Evolutionary conservation across 2,113 vertebrate genomes (phyloP), one percentile per base, ranked within the genome.

Genomic region (Rhipidura dahli): DNA sequence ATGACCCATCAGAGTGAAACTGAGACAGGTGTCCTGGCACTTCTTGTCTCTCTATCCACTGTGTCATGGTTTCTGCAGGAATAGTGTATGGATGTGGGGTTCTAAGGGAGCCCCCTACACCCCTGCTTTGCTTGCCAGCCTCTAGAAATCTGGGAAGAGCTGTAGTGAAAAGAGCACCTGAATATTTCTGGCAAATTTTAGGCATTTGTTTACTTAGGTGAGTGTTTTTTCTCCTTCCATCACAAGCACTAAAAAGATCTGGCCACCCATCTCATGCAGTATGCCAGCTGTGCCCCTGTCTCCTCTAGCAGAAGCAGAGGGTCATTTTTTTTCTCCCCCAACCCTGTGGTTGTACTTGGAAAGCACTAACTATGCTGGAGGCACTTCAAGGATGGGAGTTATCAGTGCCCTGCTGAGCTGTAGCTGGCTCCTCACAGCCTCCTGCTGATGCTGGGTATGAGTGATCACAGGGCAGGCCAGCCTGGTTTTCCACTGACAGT

Each of bases 371-470:
- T 37, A 1, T 68, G 45, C 91, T 88, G 79, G 60, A 82, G 37
- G 37, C 28, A 28, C 0, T 26, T 82, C 59, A 59, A 56, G 27
- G 76, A 9, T 59, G 57, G 57, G 49, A 60, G 35, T 10, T 6
- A 3, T 64, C 47, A n/a, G 31, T 40, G 37, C 12, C 26, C 42
- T 71, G 63, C 80, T 54, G 63, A 76, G 44, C 51, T 79, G 35
- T 59, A 49, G 31, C 83, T 72, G 80, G 17, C 66, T 72, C 18
- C 35, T 72, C 35, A 31, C 35, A 68, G 44, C 26, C 70, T 64
- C 31, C 2, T 15, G 40, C 63, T 59, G 53, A 6, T 0, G 0
- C 33, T 33, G 44, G 10, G 5, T 59, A 6, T 19, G 49, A 51
- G 57, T 28, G 27, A 44, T 61, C 60, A 42, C 2, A 2, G 26